These are phyloP conservation scores for Protosalanx chinensis DNA, from an alignment of 2,797 vertebrate genomes.

Conservation along the genomic window DNA sequence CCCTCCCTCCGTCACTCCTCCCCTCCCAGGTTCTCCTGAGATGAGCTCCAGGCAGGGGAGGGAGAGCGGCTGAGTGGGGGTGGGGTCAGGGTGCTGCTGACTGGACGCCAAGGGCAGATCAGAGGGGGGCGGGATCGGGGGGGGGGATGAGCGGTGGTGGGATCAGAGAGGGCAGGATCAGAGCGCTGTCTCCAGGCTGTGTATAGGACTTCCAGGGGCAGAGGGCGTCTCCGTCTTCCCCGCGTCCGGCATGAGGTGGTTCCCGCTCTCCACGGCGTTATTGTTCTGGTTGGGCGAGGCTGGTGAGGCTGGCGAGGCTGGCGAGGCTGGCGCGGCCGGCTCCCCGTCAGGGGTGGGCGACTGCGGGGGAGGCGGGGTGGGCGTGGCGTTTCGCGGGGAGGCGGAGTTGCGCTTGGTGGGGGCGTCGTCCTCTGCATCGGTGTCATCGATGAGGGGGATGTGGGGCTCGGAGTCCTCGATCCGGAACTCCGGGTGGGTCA, in stretches of 20 bases:
- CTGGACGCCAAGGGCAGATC: conserved; percentile 4
- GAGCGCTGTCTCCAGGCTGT: conserved; percentile 99
- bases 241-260: conserved; percentile 91
- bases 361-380: conserved; percentile 74
- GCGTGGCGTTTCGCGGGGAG: conserved; percentile 74
- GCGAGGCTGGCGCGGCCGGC: conserved; percentile 73
- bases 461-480: conserved; percentile 99
- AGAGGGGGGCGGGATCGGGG: conserved; percentile 12
- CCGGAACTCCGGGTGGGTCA: conserved; percentile 99
- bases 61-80: conserved; percentile 41
- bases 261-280: conserved; percentile 94
- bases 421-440: conserved; percentile 95
- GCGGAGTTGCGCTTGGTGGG: conserved; percentile 93
- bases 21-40: conserved; percentile 30
- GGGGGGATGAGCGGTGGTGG: conserved; percentile 35
- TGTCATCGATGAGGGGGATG: conserved; percentile 98
- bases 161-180: conserved; percentile 74
- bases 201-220: conserved; percentile 93
- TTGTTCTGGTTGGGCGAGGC: conserved; percentile 97
- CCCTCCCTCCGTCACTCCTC: conserved; percentile 30
- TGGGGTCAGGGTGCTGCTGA: conserved; percentile 33
- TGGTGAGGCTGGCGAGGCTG: conserved; percentile 71
- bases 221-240: conserved; percentile 91
- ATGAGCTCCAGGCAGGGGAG: conserved; percentile 56
- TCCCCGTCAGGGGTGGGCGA: conserved; percentile 53